Base-by-base conservation (phyloP, 2,888 invertebrate species). In the Rhogogaster chlorosoma region DNA sequence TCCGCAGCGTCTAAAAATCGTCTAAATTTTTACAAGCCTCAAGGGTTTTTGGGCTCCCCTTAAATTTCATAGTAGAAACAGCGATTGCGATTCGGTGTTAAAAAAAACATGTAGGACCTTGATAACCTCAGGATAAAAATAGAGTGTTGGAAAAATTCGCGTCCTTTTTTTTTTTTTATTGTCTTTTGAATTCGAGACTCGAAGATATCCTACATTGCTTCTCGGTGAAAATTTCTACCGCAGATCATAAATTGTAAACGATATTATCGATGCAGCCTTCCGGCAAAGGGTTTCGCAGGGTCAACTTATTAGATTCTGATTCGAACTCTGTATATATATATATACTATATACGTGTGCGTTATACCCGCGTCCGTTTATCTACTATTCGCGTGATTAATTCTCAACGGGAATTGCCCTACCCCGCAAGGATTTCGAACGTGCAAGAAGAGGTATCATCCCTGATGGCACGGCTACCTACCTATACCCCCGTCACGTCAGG, bases 331-430 rank as follows among this genome's bases (percentile, higher is more conserved):
- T 36, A n/a, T n/a, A n/a, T n/a, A n/a, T n/a, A n/a, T 22, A 5
- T 10, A 32, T 32, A 32, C 32, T 67, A 67, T 67, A 67, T n/a
- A 9, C 57, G n/a, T n/a, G 22, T 9, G 6, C 57, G 22, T 61
- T 26, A 61, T 61, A 61, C 67, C 67, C 1, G 10, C 77, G 77
- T 77, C 77, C 77, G 77, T 53, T 77, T 77, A 77, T 77, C 77
- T 49, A 45, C 49, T 29, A 77, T 49, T 61, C 80, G 80, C 38
- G 61, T 36, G 38, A 80, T 61, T 80, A 80, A 80, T 80, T 80
- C 36, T 36, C 18, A 15, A 15, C 36, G 61, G 61, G 32, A 77
- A 49, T 77, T 22, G 49, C 49, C 75, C 49, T 26, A 49, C 38
- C 49, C 38, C 38, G 18, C 0, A 9, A 36, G 26, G 22, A 49